Conservation (phyloP, 2,888 invertebrate genomes). For the Microdon myrmicae region DNA sequence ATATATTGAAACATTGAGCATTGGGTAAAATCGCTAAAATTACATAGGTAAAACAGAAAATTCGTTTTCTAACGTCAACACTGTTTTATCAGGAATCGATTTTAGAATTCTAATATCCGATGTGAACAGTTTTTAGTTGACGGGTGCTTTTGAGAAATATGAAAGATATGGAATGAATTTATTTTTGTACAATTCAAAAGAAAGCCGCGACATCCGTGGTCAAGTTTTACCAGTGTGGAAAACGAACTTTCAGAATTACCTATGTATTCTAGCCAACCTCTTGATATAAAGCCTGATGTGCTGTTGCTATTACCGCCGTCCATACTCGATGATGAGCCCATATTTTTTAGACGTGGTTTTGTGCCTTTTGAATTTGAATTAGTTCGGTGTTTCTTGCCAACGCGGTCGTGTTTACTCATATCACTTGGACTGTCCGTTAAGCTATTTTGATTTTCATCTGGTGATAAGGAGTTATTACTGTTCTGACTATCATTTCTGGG, state of each 20-base stretch:
- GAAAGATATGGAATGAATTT: conserved; percentile 22
- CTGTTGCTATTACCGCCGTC: conserved; percentile 68
- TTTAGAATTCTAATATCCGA: no score
- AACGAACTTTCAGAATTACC: no score
- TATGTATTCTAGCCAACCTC: conserved; percentile 67
- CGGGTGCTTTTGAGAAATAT: conserved; percentile 14
- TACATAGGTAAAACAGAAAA: no score
- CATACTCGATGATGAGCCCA: conserved; percentile 66
- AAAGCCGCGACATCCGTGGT: background rate
- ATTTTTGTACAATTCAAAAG: conserved; percentile 6
- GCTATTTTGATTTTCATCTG: conserved; percentile 59
- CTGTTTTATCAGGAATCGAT: no score
- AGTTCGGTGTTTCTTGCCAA: conserved; percentile 64
- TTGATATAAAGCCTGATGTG: conserved; percentile 70
- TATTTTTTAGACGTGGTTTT: conserved; percentile 66
- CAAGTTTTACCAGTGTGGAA: no score
- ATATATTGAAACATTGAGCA: no score
- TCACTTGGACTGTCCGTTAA: conserved; percentile 51
- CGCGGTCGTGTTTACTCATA: conserved; percentile 59
- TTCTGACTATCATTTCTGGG: conserved; percentile 59
- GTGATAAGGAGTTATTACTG: conserved; percentile 58
- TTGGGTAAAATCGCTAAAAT: no score
- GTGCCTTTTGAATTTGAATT: conserved; percentile 65
- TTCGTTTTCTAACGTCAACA: no score
- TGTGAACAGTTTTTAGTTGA: no score